Percentiles rank a stretch among this genome's conserved stretches.
Conservation (phyloP, 2,797 vertebrate species). For the Melopsittacus undulatus region DNA sequence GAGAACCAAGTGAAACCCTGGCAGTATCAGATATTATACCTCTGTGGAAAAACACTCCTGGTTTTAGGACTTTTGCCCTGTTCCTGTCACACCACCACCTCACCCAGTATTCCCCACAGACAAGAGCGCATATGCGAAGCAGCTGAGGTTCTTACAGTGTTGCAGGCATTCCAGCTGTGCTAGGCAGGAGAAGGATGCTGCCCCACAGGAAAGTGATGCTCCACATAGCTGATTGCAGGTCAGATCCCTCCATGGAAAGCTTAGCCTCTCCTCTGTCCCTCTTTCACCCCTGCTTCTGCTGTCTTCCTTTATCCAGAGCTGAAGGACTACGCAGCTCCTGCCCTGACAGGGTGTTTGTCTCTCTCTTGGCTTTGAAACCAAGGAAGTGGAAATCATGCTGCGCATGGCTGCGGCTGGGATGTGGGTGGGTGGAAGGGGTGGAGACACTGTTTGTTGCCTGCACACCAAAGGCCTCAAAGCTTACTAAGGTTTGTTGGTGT, state of each 20-base stretch:
- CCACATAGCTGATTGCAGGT: slow-evolving; percentile 10
- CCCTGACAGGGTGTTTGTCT: not conserved
- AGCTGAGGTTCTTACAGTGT: slow-evolving; percentile 38
- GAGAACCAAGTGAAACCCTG: not conserved
- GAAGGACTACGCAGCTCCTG: not conserved
- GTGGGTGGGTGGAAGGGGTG: slow-evolving; percentile 31
- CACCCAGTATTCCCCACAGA: not conserved
- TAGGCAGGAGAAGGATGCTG: slow-evolving; percentile 38
- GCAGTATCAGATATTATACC: not conserved
- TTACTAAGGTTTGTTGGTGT: not conserved
- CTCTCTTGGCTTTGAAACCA: slow-evolving; percentile 21
- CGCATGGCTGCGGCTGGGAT: not conserved
- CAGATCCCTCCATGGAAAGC: not conserved
- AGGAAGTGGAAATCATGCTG: not conserved
- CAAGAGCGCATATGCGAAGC: not conserved
- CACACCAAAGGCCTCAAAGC: not conserved
- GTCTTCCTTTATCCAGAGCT: not conserved
- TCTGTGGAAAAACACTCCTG: not conserved
- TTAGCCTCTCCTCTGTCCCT: not conserved
- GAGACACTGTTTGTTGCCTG: not conserved
- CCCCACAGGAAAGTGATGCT: slow-evolving; percentile 23
- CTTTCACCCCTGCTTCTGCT: not conserved
- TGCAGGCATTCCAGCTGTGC: not conserved
- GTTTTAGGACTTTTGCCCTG: not conserved
- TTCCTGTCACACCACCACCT: not conserved